Evolutionary conservation across 2,888 invertebrate species (phyloP).

Genomic region (Tillus elongatus): DNA sequence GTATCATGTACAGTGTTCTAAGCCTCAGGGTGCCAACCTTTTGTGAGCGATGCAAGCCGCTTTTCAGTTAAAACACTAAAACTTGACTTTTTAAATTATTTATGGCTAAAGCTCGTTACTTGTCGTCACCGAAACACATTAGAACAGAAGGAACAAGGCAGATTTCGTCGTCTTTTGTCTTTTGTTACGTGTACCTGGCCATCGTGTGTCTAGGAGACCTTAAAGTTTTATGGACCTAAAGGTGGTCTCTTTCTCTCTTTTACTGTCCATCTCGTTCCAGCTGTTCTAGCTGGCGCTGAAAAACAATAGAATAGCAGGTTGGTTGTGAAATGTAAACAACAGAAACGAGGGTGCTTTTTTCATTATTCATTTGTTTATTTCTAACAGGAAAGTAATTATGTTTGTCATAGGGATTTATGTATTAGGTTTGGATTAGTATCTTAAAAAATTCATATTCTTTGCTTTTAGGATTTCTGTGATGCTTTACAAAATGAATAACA

Average conservation of each 20-base stretch:
- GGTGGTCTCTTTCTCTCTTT: conserved; percentile 8
- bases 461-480: too few species aligned
- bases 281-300: too few species aligned
- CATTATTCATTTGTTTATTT: too few species aligned
- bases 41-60: conserved; percentile 21
- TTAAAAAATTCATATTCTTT: too few species aligned
- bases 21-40: conserved; percentile 14
- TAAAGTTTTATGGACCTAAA: conserved; percentile 3
- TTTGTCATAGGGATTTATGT: too few species aligned
- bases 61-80: conserved; percentile 27
- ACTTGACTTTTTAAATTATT: conserved; percentile 27
- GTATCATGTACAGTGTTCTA: background rate
- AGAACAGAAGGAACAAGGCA: conserved; percentile 1
- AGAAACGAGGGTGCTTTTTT: too few species aligned
- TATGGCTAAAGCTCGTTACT: conserved; percentile 23
- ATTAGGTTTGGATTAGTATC: too few species aligned
- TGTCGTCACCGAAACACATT: conserved; percentile 24
- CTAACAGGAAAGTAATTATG: too few species aligned
- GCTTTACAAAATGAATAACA: too few species aligned
- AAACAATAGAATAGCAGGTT: too few species aligned
- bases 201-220: background rate
- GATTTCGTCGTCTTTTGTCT: background rate
- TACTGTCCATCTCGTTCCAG: background rate
- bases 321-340: too few species aligned
- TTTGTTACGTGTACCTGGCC: background rate